Base-by-base conservation (phyloP, 2,888 invertebrate genomes). In the Plebejus anna region DNA sequence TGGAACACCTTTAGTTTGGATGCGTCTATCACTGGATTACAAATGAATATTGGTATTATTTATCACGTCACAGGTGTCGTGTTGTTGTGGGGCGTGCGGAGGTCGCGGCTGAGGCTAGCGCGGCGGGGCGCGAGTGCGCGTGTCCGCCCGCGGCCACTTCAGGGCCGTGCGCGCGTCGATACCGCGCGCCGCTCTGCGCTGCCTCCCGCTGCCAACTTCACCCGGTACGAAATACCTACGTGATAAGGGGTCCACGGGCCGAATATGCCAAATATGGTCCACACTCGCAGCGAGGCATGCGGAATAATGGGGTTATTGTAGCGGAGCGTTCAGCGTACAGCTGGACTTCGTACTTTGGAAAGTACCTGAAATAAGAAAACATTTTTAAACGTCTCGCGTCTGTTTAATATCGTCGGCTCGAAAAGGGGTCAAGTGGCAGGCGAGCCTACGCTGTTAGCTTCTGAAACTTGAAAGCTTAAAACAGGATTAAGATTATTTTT, bases 121-220 rank as follows among this genome's bases (percentile, higher is more conserved):
- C 85, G 84, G 83, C 84, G 84, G 84, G 85, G 84, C 84, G 84
- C 84, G 84, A 87, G 86, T 87, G 90, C 90, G 88, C 84, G 79
- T 82, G 84, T 78, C 80, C 82, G 80, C 86, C 84, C 86, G 87
- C 87, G 84, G 80, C 87, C 84, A 89, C 90, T 87, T 90, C 90
- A 88, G 84, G 78, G 82, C 84, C 86, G 81, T 90, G 90, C 89
- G 90, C 89, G 87, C 86, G 87, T 88, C 87, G 88, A 88, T 88
- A 86, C 84, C 82, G 79, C 84, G 86, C 86, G 81, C 82, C 78
- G 77, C 79, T 80, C 82, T 80, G 82, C 85, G 83, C 84, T 84
- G 85, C 86, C 84, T 78, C 80, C 84, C 84, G 88, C 85, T 61
- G 78, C 89, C 84, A 81, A 81, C 87, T 90, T 92, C 92, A 89